These are phyloP conservation scores for Drosophila rufa DNA, from an alignment of 1,140 invertebrate genomes.

Conservation along the genomic window DNA sequence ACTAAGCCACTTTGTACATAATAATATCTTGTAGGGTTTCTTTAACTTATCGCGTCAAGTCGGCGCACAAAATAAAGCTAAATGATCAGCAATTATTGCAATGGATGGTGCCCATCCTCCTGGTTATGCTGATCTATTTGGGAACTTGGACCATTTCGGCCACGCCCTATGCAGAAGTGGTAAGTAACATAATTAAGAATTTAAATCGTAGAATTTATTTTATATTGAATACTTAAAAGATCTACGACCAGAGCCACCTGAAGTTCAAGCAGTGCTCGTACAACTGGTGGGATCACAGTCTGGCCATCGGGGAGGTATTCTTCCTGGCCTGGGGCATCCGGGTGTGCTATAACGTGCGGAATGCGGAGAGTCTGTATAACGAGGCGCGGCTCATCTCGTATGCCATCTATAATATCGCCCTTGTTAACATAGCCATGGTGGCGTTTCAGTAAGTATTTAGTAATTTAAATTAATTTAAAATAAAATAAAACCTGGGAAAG, in stretches of 20 bases:
- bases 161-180: constrained; percentile 90
- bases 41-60: constrained; percentile 96
- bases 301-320: constrained; percentile 94
- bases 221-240: constrained; percentile 81
- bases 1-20: neutral
- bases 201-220: neutral
- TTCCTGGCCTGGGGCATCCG: constrained; percentile 96
- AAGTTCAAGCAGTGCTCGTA: constrained; percentile 95
- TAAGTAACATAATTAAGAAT: constrained; percentile 71
- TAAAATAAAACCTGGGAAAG: neutral
- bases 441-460: constrained; percentile 93
- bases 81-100: constrained; percentile 96
- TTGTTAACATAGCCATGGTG: constrained; percentile 95
- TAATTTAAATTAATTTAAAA: too few relatives aligned
- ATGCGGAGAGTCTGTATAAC: constrained; percentile 96
- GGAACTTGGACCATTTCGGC: constrained; percentile 95
- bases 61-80: constrained; percentile 95
- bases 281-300: constrained; percentile 97
- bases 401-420: constrained; percentile 96
- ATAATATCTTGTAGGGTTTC: constrained; percentile 90
- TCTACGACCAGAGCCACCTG: constrained; percentile 90
- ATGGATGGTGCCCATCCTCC: constrained; percentile 95
- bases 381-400: constrained; percentile 96
- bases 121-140: constrained; percentile 95
- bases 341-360: constrained; percentile 95